Percentiles rank a stretch among this genome's conserved stretches.
Evolutionary conservation across 2,888 invertebrate genomes (phyloP).

Genomic region (Acronicta leporina): DNA sequence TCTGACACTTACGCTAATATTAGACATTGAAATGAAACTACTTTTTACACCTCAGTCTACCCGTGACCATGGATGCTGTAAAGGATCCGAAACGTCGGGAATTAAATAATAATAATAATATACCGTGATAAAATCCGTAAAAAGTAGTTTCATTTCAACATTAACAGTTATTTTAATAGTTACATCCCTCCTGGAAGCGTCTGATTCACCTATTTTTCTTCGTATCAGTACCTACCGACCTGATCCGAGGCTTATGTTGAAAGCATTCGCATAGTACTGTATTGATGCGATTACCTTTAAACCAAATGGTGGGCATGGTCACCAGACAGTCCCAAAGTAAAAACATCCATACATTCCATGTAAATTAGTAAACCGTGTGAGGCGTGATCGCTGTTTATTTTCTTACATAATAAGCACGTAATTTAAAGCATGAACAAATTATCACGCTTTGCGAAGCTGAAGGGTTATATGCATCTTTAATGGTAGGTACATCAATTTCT

Average conservation of each 20-base stretch:
- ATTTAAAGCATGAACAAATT: constrained; percentile 77
- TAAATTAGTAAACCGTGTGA: constrained; percentile 84
- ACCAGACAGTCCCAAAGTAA: constrained; percentile 73
- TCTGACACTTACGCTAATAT: no score
- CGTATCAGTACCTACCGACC: constrained; percentile 67
- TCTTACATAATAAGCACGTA: constrained; percentile 76
- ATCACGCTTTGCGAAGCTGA: constrained; percentile 86
- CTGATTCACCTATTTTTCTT: constrained; percentile 73
- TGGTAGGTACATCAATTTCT: constrained; percentile 45
- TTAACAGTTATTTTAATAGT: no score
- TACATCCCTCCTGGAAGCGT: constrained; percentile 85
- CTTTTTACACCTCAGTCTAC: no score
- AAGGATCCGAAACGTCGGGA: no score
- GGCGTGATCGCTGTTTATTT: constrained; percentile 76
- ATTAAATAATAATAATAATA: no score
- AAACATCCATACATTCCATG: constrained; percentile 74
- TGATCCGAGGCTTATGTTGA: constrained; percentile 76
- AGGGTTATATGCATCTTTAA: constrained; percentile 77
- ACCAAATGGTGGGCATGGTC: constrained; percentile 84
- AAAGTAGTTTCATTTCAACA: no score
- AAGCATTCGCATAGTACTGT: constrained; percentile 78
- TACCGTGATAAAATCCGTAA: no score
- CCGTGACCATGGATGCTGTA: no score
- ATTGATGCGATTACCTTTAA: constrained; percentile 68
- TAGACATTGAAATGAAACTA: no score